Evolutionary conservation across 2,888 invertebrate genomes (phyloP), one percentile per base, ranked within the genome.

Genomic region (Drosophila imparisetae): DNA sequence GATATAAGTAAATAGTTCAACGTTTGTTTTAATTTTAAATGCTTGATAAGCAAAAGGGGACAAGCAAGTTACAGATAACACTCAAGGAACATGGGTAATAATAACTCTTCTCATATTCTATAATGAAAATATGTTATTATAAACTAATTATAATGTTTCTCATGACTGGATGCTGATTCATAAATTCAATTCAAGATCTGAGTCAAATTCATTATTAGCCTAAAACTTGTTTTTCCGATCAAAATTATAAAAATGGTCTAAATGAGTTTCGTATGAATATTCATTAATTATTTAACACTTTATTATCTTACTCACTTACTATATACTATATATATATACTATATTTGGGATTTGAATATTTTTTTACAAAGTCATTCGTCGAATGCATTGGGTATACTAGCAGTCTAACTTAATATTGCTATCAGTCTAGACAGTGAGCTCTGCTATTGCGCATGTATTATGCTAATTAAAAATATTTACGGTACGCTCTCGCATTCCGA

Each of bases 381-480:
- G 11, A 57, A 32, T 53, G n/a, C 29, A 18, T n/a, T 40, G 36
- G 32, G 49, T 55, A 13, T 61, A 45, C 32, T 21, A 36, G 38
- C 15, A 40, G 40, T 30, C 15, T n/a, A 24, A 21, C 15, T 42
- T 5, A 15, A 27, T 30, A 24, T 42, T 29, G 36, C 21, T n/a
- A 11, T 18, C 18, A 42, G 45, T 27, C 32, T 30, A 63, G 48
- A 45, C 57, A 42, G 13, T 11, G 18, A 48, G 29, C 24, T 36
- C 27, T 45, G 36, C 8, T 53, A 40, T 48, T 38, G 54, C 66
- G 45, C 67, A 66, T 24, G 49, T 53, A 36, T 57, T 62, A 78
- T 78, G 78, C 62, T 66, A 78, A 74, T 78, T 78, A 40, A 13
- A 63, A 50, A 40, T 21, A 54, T 65, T 40, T 53, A 27, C 49